phyloP scores from a whole-genome alignment of 2,797 vertebrate genomes.

The Bradypodion pumilum region DNA sequence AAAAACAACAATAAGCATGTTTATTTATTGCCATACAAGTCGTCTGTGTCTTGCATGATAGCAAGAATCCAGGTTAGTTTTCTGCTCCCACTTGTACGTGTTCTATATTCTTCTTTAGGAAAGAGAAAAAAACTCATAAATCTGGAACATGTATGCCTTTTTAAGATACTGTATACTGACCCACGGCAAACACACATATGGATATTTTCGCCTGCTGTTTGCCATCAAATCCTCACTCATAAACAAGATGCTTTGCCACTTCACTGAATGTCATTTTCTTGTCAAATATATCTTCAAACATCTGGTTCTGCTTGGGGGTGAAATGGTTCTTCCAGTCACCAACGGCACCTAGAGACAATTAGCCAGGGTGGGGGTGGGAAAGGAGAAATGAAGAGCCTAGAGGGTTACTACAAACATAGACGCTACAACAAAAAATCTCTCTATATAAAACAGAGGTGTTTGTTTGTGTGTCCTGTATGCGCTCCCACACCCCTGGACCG shows the following conservation, averaged over 20 bases:
- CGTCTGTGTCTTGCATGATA: background rate
- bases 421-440: no score
- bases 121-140: background rate
- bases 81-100: background rate
- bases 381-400: slow-evolving; percentile 26
- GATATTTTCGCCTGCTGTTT: slow-evolving; percentile 5
- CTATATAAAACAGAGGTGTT: no score
- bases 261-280: slow-evolving; percentile 78
- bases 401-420: no score
- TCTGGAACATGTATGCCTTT: background rate
- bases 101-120: background rate
- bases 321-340: slow-evolving; percentile 82
- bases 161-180: background rate
- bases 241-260: slow-evolving; percentile 69
- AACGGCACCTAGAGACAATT: slow-evolving; percentile 69
- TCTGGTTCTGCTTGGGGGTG: slow-evolving; percentile 75
- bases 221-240: slow-evolving; percentile 62
- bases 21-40: background rate
- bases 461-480: no score
- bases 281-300: slow-evolving; percentile 75
- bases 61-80: background rate
- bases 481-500: no score
- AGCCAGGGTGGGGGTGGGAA: background rate
- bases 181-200: background rate
- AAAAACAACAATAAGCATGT: background rate